These are phyloP conservation scores for Trinectes maculatus DNA, from an alignment of 2,113 vertebrate species.

Conservation along the genomic window DNA sequence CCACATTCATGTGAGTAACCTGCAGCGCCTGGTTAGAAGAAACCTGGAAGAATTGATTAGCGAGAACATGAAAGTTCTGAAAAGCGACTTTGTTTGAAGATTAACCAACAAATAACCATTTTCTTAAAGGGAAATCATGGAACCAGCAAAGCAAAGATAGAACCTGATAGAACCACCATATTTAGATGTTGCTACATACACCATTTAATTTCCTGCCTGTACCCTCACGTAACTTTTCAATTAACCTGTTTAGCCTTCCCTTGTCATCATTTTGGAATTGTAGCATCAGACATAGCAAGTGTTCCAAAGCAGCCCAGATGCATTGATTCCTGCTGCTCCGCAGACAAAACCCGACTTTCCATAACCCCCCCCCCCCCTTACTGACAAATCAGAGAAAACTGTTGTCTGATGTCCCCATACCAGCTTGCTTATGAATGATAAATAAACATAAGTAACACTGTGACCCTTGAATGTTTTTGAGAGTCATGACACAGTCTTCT, in stretches of 20 bases:
- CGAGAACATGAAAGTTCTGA: slow-evolving; percentile 22
- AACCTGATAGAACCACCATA: too few species aligned
- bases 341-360: slow-evolving; percentile 24
- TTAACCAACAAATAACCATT: not conserved
- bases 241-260: slow-evolving; percentile 52
- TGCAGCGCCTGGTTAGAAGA: not conserved
- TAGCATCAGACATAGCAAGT: slow-evolving; percentile 18
- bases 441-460: too few species aligned
- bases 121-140: not conserved
- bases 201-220: slow-evolving; percentile 26
- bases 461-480: too few species aligned
- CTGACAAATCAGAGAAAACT: slow-evolving; percentile 46
- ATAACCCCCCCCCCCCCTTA: slow-evolving; percentile 4
- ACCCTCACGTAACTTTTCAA: slow-evolving; percentile 47
- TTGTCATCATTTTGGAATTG: slow-evolving; percentile 16
- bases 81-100: slow-evolving; percentile 7
- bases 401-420: too few species aligned
- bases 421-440: too few species aligned
- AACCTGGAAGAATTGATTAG: slow-evolving; percentile 25
- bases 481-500: not conserved
- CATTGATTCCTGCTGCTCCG: slow-evolving; percentile 44
- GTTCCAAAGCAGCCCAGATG: slow-evolving; percentile 47
- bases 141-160: not conserved
- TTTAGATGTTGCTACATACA: too few species aligned
- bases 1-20: slow-evolving; percentile 21